Evolutionary conservation across 2,888 invertebrate species (phyloP).

Genomic region (Xestia xanthographa): DNA sequence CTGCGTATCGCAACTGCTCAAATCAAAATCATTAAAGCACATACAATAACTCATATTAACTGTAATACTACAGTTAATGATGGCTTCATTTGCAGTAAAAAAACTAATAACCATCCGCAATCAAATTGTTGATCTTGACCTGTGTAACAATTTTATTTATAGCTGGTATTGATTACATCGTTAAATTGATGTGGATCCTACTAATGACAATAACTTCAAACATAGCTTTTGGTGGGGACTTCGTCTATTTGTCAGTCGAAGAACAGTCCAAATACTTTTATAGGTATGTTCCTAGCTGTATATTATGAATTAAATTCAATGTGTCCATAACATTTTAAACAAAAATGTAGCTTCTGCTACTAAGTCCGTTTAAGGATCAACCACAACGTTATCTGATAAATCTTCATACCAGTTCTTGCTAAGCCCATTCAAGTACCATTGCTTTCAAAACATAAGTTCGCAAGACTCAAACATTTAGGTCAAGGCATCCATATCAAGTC

Average conservation of each 20-base stretch:
- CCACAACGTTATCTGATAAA: constrained; percentile 33
- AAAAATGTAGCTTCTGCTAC: constrained; percentile 14
- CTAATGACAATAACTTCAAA: constrained; percentile 11
- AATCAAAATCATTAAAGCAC: constrained; percentile 63
- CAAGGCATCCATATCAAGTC: constrained; percentile 62
- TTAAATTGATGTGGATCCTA: constrained; percentile 34
- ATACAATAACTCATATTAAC: constrained; percentile 69
- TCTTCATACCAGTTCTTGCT: constrained; percentile 54
- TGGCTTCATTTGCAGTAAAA: constrained; percentile 65
- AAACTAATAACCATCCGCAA: constrained; percentile 60
- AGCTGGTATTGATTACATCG: constrained; percentile 39
- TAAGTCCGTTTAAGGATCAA: constrained; percentile 26
- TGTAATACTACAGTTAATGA: constrained; percentile 73
- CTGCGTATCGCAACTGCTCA: constrained; percentile 61
- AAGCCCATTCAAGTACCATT: constrained; percentile 50
- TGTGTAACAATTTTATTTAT: constrained; percentile 42
- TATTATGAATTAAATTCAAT: not conserved
- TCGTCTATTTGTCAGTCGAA: not conserved
- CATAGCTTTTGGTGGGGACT: not conserved
- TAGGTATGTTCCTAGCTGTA: not conserved
- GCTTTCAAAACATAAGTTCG: constrained; percentile 65
- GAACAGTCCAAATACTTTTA: not conserved
- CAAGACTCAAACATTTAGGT: constrained; percentile 60
- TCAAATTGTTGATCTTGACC: constrained; percentile 61
- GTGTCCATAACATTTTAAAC: not conserved